These are phyloP conservation scores for Proisotoma minuta DNA, from an alignment of 2,888 invertebrate species.

Conservation along the genomic window DNA sequence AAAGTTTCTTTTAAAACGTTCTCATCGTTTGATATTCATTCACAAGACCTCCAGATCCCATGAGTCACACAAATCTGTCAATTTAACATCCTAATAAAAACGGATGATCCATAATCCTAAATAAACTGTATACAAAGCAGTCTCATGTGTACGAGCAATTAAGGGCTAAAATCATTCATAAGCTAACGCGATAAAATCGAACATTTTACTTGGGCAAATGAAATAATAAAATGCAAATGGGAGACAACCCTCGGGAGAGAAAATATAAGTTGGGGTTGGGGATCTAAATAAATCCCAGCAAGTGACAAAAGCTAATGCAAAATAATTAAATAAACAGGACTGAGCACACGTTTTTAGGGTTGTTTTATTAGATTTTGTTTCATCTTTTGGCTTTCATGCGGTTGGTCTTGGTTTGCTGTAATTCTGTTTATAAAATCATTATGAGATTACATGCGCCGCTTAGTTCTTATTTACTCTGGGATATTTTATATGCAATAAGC, in stretches of 20 bases:
- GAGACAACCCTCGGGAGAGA: no score
- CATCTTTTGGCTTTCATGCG: no score
- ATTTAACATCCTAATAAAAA: not conserved
- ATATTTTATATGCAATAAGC: not conserved
- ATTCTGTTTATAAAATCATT: not conserved
- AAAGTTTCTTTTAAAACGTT: not conserved
- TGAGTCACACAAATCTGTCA: not conserved
- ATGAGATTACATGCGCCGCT: not conserved
- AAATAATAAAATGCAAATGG: no score
- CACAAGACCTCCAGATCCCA: not conserved
- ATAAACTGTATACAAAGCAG: no score
- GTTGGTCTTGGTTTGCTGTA: no score
- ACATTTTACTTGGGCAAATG: no score
- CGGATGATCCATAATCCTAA: not conserved
- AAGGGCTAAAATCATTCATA: no score
- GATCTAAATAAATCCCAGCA: no score
- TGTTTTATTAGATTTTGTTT: slow-evolving; percentile 8
- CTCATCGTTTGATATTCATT: not conserved
- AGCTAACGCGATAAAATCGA: no score
- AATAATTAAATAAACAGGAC: slow-evolving; percentile 25
- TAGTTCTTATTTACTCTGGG: not conserved
- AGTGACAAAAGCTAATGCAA: not conserved
- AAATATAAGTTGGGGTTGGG: no score
- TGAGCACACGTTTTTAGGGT: slow-evolving; percentile 16
- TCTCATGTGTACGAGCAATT: no score